Base-by-base conservation (phyloP, 2,888 invertebrate genomes). In the Emmelina monodactyla region DNA sequence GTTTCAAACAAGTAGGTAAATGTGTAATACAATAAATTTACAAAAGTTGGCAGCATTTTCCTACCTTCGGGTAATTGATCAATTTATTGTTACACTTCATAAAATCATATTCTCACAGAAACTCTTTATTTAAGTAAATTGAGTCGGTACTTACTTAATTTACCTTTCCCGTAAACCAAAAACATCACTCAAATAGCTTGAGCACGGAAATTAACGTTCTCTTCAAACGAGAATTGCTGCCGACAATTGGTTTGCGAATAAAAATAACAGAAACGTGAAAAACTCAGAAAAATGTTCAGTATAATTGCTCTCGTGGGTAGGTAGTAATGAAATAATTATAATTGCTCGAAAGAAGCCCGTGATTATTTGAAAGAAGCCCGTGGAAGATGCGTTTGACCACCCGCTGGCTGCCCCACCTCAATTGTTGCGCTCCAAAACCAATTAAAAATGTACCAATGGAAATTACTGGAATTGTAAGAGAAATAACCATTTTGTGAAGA, bases 281-380 rank as follows among this genome's bases (percentile, higher is more conserved):
- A n/a, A n/a, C n/a, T n/a, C n/a, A n/a, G n/a, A n/a, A 25, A 25
- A 64, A 67, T 70, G 65, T 63, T 52, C 58, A 49, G 60, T 62
- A 69, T 71, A 72, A 73, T 70, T 72, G 63, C 66, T 54, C 3
- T n/a, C 3, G 58, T 56, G 62, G 63, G 70, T 62, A 9, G 5
- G 4, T 69, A 67, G 69, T 67, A 76, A 76, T 75, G 72, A 66
- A 73, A 75, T 75, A 72, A 76, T 76, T 76, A 73, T 75, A 76
- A 76, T 75, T 69, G 73, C 58, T 58, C 55, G 58, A 53, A 49
- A 58, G 40, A n/a, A n/a, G n/a, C n/a, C n/a, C n/a, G n/a, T n/a
- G n/a, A n/a, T n/a, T n/a, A n/a, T n/a, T n/a, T n/a, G n/a, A 45
- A 57, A 72, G 73, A 69, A 66, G 58, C 56, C 63, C 70, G 73